Base-by-base conservation (phyloP, 1,140 invertebrate species). In the Drosophila persimilis region DNA sequence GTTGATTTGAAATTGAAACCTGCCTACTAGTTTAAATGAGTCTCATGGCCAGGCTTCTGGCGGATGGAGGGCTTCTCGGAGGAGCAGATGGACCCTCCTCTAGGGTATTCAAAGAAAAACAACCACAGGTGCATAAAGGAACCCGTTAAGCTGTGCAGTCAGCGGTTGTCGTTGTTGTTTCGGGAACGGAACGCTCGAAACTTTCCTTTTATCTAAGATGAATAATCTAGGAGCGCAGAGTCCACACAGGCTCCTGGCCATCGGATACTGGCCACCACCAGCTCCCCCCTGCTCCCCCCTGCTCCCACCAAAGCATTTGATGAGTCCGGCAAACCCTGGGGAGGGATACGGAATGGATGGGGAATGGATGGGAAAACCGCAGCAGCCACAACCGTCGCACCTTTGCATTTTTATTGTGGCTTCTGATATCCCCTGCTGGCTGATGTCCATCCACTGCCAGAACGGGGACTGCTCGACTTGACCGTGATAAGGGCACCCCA, bases 401-500 rank as follows among this genome's bases (percentile, higher is more conserved):
- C 80, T 74, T 73, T 74, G 73, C 79, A 83, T 74, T 78, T 83
- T 81, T 74, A 81, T 83, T 81, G 74, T 78, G 70, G 60, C 53
- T 59, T 52, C 45, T 45, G 45, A 39, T 61, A 55, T 44, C 63
- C 62, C 58, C 70, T 50, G 62, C 58, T 39, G 45, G 48, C 61
- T 50, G 8, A 9, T 15, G 9, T 20, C 20, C 20, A 15, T 8
- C 7, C 15, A n/a, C n/a, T 45, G 5, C 17, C 5, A 22, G 47
- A 22, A 39, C 13, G 24, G 5, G 24, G 24, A 26, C 4, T 52
- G 26, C 48, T 51, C 13, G 3, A 7, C 31, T 7, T 31, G 8
- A 45, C 31, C 29, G 39, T 31, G 61, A 50, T 54, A 35, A 69
- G 35, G 11, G 1, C 4, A 39, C 35, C 11, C 35, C 11, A 39